Evolutionary conservation across 1,140 invertebrate genomes (phyloP), one percentile per base, ranked within the genome.

Genomic region (Brachionus sp.): DNA sequence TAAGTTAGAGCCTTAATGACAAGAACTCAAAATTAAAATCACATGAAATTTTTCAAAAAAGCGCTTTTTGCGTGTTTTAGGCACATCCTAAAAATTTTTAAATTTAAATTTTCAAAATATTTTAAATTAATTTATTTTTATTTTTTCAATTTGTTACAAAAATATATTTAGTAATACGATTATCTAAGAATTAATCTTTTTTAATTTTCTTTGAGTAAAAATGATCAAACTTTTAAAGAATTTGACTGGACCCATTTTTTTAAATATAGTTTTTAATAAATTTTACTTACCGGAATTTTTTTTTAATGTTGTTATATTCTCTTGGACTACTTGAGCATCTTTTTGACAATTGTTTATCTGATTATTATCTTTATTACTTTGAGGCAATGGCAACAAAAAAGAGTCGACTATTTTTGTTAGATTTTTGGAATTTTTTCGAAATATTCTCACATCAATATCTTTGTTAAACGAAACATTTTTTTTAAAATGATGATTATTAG

Each of bases 361-460:
- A 64, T 10, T 37, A 29, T 35, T 39, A 29, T 35, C 33, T 62
- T 29, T 33, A 64, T 44, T 23, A 12, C 16, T n/a, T 33, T 80
- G 77, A 42, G 46, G 23, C 9, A 80, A 80, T 57, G 77, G 77
- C 39, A 80, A n/a, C 77, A 80, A 12, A 25, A 62, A 80, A 2
- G 50, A 62, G 37, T 80, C 77, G 16, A 80, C 77, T 42, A 66
- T 42, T 80, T 62, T 80, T 3, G 77, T 80, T n/a, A 46, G 46
- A 62, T 80, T 57, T 62, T 80, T 80, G 9, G 77, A 80, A 66
- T 80, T 80, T 13, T 80, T 80, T 13, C 77, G 33, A 37, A 62
- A 80, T 66, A 80, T 66, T 39, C 77, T 37, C 33, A 80, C 77
- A 80, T 80, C 77, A 80, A 80, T 80, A 37, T 80, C 77, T 42